These are phyloP conservation scores for Pachypsylla venusta DNA, from an alignment of 1,140 invertebrate genomes.

Conservation along the genomic window DNA sequence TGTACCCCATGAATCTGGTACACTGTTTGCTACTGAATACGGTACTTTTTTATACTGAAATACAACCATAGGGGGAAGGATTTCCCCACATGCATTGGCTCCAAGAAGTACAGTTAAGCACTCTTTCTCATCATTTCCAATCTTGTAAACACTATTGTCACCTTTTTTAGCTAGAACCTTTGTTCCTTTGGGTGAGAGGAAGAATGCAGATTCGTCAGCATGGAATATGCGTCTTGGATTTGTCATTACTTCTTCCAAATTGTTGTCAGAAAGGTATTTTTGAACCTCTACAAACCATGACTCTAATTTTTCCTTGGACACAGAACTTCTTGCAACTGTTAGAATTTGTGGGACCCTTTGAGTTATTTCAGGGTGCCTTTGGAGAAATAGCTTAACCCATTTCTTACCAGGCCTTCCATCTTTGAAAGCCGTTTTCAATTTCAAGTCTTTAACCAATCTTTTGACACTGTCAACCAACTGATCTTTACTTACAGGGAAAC, in stretches of 20 bases:
- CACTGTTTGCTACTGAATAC: constrained; percentile 21
- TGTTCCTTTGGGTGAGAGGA: constrained; percentile 25
- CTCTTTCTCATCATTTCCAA: constrained; percentile 29
- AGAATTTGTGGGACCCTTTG: constrained; percentile 7
- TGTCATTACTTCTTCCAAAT: neutral
- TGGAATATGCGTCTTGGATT: constrained; percentile 14
- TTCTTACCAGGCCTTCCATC: constrained; percentile 13
- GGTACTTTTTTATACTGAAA: constrained; percentile 28
- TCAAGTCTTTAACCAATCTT: constrained; percentile 26
- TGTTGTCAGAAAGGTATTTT: constrained; percentile 24
- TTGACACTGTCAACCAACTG: constrained; percentile 28
- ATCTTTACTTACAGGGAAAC: constrained; percentile 15
- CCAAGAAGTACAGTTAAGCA: constrained; percentile 28
- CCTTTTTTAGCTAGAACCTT: constrained; percentile 25
- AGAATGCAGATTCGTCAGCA: constrained; percentile 30
- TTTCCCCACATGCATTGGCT: constrained; percentile 28
- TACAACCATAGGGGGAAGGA: constrained; percentile 28
- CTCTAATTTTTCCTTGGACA: neutral
- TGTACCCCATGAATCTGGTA: constrained; percentile 27
- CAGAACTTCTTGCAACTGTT: neutral
- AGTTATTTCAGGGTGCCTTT: constrained; percentile 9
- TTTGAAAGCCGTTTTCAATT: constrained; percentile 18
- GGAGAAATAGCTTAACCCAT: constrained; percentile 11
- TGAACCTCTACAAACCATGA: neutral
- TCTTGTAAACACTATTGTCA: constrained; percentile 25